phyloP scores from a whole-genome alignment of 2,797 vertebrate species.

The Sternotherus odoratus region DNA sequence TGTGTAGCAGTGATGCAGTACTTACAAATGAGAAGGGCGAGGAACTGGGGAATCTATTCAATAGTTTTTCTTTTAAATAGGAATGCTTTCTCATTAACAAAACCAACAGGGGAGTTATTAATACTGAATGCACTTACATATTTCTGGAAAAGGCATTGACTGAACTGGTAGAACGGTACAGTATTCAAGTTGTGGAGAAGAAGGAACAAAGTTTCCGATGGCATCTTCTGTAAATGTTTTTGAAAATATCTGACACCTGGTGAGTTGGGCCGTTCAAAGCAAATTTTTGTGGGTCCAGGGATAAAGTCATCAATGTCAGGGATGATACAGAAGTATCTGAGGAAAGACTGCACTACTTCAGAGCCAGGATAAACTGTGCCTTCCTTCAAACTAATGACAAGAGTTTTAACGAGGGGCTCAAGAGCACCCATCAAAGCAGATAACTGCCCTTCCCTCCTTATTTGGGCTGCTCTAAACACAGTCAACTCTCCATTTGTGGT shows the following conservation, averaged over 20 bases:
- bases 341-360: neutral
- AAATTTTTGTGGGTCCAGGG: constrained; percentile 14
- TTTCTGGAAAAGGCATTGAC: constrained; percentile 14
- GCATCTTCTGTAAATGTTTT: constrained; percentile 5
- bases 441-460: neutral
- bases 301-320: neutral
- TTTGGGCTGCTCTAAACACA: neutral
- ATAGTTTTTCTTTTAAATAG: neutral
- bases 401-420: neutral
- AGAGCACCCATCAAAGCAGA: neutral
- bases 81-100: neutral
- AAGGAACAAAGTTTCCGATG: constrained; percentile 12
- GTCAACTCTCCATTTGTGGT: no score
- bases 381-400: neutral
- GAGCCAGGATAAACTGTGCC: neutral
- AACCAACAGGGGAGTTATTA: neutral
- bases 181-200: neutral
- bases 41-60: no score
- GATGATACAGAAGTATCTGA: neutral
- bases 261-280: neutral
- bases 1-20: neutral
- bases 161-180: neutral
- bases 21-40: no score
- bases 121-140: neutral
- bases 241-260: constrained; percentile 48